Evolutionary conservation across 1,140 invertebrate genomes (phyloP), one percentile per base, ranked within the genome.

Genomic region (Bursaphelenchus mucronatus): DNA sequence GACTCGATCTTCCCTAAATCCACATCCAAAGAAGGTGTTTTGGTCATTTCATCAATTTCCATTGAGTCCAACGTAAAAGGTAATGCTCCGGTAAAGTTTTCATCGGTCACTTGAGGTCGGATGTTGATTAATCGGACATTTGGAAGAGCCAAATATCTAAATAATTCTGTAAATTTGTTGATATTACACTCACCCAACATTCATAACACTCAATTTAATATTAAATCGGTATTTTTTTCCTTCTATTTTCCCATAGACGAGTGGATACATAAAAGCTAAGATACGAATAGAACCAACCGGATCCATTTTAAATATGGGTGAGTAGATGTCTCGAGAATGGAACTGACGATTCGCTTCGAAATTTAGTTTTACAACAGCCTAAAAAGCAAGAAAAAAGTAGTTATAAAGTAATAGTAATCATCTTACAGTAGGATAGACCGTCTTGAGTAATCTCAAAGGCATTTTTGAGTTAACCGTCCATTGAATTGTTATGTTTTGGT

Each of bases 151-250:
- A 44, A 8, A 50, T 59, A 59, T n/a, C 57, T 59, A 50, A 17
- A 59, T 15, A 4, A n/a, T 3, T 57, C 11, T 49, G 1, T 19
- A n/a, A 59, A 2, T 59, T 13, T 57, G 41, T 1, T 45, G 40
- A n/a, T 30, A 40, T 15, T 43, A n/a, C 17, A 58, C 57, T 59
- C 4, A 59, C 57, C 57, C 57, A 44, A 59, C 40, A 39, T 59
- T 59, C 19, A 59, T 59, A 3, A 59, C 57, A 39, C 13, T n/a
- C 40, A 59, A n/a, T 17, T 15, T 13, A 9, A 50, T 44, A 39
- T 44, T 59, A 9, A 59, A 59, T n/a, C 2, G 15, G 40, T 17
- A 1, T 3, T 13, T 11, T 50, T 15, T 17, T 4, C 11, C 19
- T 2, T 45, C 40, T 3, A 11, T 59, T 13, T 6, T 45, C 19